These are phyloP conservation scores for Boulengeromyrus knoepffleri DNA, from an alignment of 2,113 vertebrate species.

Conservation along the genomic window DNA sequence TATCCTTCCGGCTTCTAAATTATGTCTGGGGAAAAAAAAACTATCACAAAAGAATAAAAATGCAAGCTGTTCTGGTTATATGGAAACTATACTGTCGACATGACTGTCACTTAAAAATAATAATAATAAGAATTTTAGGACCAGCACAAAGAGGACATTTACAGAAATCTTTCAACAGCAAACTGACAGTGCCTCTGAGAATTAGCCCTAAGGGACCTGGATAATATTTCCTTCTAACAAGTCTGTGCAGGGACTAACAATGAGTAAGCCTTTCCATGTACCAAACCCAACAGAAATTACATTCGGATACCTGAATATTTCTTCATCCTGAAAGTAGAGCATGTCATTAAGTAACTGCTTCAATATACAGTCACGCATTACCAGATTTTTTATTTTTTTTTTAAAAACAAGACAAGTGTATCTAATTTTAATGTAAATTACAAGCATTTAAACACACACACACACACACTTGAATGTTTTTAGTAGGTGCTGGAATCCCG, in stretches of 20 bases:
- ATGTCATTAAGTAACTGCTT: background rate
- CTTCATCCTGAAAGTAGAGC: background rate
- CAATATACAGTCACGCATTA: background rate
- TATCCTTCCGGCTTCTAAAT: background rate
- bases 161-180: background rate
- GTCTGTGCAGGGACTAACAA: background rate
- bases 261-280: background rate
- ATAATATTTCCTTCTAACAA: background rate
- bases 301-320: background rate
- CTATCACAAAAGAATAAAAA: background rate
- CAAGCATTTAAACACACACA: slow-evolving; percentile 2
- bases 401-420: background rate
- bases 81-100: background rate
- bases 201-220: background rate
- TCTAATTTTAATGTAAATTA: slow-evolving; percentile 26
- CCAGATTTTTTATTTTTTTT: background rate
- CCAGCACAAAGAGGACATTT: slow-evolving; percentile 13
- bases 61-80: background rate
- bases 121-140: slow-evolving; percentile 9
- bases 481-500: background rate
- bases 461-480: background rate
- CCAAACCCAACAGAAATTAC: background rate
- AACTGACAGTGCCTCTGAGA: background rate
- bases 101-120: slow-evolving; percentile 23
- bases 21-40: background rate